phyloP scores from a whole-genome alignment of 2,113 vertebrate genomes.

The Arothron firmamentum region DNA sequence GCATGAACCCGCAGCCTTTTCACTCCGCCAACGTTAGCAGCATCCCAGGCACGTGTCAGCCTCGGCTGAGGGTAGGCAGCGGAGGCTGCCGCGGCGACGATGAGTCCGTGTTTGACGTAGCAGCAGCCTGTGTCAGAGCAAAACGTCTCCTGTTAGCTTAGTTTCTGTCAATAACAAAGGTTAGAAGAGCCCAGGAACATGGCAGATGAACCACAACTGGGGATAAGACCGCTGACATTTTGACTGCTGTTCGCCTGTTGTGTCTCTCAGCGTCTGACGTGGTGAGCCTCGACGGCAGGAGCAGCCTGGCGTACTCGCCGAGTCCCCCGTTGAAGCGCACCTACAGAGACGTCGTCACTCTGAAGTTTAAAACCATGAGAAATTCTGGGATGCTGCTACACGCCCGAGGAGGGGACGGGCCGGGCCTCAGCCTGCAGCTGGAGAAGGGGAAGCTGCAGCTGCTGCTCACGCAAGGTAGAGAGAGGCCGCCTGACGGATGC shows the following conservation, averaged over 20 bases:
- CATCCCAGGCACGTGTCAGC: too few species aligned
- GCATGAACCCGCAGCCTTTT: background rate
- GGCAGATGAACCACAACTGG: too few species aligned
- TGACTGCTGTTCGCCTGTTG: background rate
- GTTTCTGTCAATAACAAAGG: too few species aligned
- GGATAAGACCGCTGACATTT: too few species aligned
- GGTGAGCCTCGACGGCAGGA: constrained; percentile 38
- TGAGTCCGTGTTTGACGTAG: too few species aligned
- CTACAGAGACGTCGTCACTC: constrained; percentile 36
- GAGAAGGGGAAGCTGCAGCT: constrained; percentile 47
- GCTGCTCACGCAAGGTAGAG: constrained; percentile 44
- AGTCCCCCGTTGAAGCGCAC: background rate
- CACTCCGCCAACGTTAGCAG: too few species aligned
- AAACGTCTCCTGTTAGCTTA: too few species aligned
- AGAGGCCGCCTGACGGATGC: background rate
- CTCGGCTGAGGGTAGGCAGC: too few species aligned
- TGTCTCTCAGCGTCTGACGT: constrained; percentile 50
- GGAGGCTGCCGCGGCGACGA: too few species aligned
- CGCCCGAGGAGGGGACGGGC: constrained; percentile 26
- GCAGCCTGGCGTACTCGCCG: constrained; percentile 41
- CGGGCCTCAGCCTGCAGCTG: constrained; percentile 53
- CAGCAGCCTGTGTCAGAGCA: too few species aligned
- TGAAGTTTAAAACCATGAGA: constrained; percentile 63
- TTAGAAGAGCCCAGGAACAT: too few species aligned
- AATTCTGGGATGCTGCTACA: constrained; percentile 57